These are phyloP conservation scores for Ennomos erosarius DNA, from an alignment of 2,888 invertebrate genomes.

Conservation along the genomic window DNA sequence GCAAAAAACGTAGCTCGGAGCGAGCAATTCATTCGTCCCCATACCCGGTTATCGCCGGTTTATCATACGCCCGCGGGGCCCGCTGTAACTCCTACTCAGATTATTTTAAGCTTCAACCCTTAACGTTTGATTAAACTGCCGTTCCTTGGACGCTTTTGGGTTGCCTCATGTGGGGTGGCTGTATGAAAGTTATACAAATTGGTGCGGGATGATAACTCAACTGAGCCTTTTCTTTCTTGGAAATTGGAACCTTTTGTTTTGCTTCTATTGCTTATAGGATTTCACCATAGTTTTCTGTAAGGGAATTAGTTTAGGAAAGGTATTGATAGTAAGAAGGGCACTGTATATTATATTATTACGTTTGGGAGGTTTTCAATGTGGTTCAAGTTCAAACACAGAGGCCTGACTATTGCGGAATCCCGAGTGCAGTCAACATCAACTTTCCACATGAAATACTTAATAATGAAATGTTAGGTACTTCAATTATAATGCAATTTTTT, in stretches of 20 bases:
- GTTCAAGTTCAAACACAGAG: too few species aligned
- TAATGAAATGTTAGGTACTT: too few species aligned
- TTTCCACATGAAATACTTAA: too few species aligned
- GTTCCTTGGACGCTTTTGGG: slow-evolving; percentile 46
- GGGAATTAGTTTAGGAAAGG: too few species aligned
- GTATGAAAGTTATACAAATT: slow-evolving; percentile 18
- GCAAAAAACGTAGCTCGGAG: slow-evolving; percentile 76
- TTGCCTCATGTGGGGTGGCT: slow-evolving; percentile 16
- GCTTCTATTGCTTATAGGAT: background rate
- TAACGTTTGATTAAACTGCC: slow-evolving; percentile 78
- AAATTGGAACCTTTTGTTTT: background rate
- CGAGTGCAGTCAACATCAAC: too few species aligned
- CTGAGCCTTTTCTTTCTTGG: slow-evolving; percentile 4
- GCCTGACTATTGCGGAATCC: too few species aligned
- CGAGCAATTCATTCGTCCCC: slow-evolving; percentile 78
- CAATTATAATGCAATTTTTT: too few species aligned
- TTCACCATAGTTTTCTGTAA: background rate
- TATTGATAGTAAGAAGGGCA: too few species aligned
- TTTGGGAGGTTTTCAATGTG: too few species aligned
- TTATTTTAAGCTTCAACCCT: slow-evolving; percentile 80
- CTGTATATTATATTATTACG: too few species aligned
- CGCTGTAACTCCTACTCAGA: slow-evolving; percentile 68
- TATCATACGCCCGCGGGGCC: slow-evolving; percentile 75
- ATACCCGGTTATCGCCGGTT: slow-evolving; percentile 81
- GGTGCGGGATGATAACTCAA: slow-evolving; percentile 2